These are phyloP conservation scores for Lophius piscatorius DNA, from an alignment of 2,113 vertebrate species.

Conservation along the genomic window DNA sequence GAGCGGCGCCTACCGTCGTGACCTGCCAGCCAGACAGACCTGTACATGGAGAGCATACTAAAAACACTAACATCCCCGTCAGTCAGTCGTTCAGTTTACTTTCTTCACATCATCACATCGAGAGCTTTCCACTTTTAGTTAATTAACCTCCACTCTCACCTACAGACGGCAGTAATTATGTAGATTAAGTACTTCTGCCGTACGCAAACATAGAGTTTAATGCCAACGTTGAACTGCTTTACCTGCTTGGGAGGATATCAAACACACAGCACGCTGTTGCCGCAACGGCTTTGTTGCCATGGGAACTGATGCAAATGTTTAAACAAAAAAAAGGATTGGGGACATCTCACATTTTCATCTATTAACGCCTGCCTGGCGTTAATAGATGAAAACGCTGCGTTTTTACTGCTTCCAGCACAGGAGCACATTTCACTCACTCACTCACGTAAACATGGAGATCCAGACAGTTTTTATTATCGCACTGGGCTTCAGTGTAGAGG, in stretches of 20 bases:
- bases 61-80: too few relatives aligned
- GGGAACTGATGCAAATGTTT: constrained; percentile 37
- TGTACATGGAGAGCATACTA: too few relatives aligned
- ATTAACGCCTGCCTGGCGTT: neutral
- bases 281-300: constrained; percentile 23
- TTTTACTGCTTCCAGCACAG: too few relatives aligned
- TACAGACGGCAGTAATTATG: constrained; percentile 17
- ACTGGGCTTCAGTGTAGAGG: neutral
- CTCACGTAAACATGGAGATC: neutral
- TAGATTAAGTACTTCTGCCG: neutral
- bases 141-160: neutral
- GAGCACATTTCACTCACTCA: neutral
- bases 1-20: too few relatives aligned
- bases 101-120: neutral
- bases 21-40: too few relatives aligned
- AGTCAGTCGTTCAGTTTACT: neutral
- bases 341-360: constrained; percentile 20
- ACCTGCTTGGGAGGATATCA: neutral
- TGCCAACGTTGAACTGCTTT: constrained; percentile 4
- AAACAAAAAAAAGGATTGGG: constrained; percentile 1
- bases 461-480: neutral
- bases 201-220: constrained; percentile 11
- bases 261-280: neutral
- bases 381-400: neutral
- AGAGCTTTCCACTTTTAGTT: neutral